Evolutionary conservation across 2,797 vertebrate species (phyloP), one percentile per base, ranked within the genome.

Genomic region (Taeniopygia guttata): DNA sequence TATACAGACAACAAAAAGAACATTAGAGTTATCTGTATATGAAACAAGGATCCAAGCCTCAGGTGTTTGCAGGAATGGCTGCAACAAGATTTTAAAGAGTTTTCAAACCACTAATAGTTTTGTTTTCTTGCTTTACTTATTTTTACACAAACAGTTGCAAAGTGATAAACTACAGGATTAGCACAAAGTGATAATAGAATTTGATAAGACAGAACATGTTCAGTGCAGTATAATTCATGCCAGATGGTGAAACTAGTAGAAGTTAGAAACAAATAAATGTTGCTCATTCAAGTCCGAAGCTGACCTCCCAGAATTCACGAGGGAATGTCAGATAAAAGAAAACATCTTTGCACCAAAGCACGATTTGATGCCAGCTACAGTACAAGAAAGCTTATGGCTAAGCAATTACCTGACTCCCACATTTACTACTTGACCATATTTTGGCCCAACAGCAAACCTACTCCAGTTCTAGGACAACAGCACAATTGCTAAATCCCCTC

Each of bases 21-120:
- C 59, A 73, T 87, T 83, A 49, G 67, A 67, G 64, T 84, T 92
- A 94, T 81, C 52, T 87, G 9, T 91, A 72, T 88, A 69, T 81
- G 48, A 91, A 73, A 79, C 48, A 84, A 72, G 19, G 26, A 78
- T 84, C 56, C 40, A 72, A 63, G 63, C 67, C 76, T 88, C 85
- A 52, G 63, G 83, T 95, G 55, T 63, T 90, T 67, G 17, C 18
- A 91, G 73, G 16, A 88, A 92, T 59, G 32, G 58, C 16, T 91
- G 58, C 58, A 91, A 87, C 62, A 75, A 88, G 69, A 72, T 88
- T 93, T 93, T 90, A 91, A 91, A 84, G 63, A 32, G 25, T 56
- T 96, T 95, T 86, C 73, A 73, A 91, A 66, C 32, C n/a, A 76
- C 77, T 94, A 91, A 86, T 87, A 91, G 40, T 91, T 95, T 93